phyloP scores from a whole-genome alignment of 2,113 vertebrate species.

The Aspiorhynchus laticeps region DNA sequence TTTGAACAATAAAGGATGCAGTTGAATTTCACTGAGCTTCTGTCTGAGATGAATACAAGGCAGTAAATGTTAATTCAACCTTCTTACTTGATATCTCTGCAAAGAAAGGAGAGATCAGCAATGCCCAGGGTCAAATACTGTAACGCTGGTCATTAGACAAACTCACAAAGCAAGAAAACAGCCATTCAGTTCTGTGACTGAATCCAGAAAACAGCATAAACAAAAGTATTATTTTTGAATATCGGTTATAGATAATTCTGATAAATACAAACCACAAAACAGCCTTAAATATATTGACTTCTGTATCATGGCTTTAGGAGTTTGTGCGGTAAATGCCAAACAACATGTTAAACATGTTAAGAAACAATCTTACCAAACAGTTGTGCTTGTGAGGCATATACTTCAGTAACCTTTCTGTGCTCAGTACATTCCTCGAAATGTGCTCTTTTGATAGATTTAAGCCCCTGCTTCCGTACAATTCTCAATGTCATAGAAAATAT shows the following conservation, averaged over 20 bases:
- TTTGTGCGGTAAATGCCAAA: constrained; percentile 54
- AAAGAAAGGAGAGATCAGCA: constrained; percentile 46
- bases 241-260: background rate
- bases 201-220: constrained; percentile 29
- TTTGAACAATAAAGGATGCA: background rate
- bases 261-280: constrained; percentile 47
- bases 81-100: constrained; percentile 56
- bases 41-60: constrained; percentile 47
- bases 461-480: constrained; percentile 13
- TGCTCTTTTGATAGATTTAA: background rate
- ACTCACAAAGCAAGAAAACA: constrained; percentile 16
- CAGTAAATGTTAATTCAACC: constrained; percentile 56
- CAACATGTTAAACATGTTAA: constrained; percentile 46
- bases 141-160: constrained; percentile 57
- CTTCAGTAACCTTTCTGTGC: background rate
- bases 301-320: constrained; percentile 70
- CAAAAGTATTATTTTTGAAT: background rate
- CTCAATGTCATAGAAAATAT: background rate
- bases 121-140: constrained; percentile 63
- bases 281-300: constrained; percentile 65
- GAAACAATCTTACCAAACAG: constrained; percentile 40
- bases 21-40: background rate
- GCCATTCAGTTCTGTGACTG: constrained; percentile 33
- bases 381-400: constrained; percentile 67
- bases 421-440: constrained; percentile 37